Percentiles rank a stretch among this genome's conserved stretches.
These are phyloP conservation scores for Nowickia ferox DNA, from an alignment of 2,888 invertebrate genomes.

Conservation along the genomic window DNA sequence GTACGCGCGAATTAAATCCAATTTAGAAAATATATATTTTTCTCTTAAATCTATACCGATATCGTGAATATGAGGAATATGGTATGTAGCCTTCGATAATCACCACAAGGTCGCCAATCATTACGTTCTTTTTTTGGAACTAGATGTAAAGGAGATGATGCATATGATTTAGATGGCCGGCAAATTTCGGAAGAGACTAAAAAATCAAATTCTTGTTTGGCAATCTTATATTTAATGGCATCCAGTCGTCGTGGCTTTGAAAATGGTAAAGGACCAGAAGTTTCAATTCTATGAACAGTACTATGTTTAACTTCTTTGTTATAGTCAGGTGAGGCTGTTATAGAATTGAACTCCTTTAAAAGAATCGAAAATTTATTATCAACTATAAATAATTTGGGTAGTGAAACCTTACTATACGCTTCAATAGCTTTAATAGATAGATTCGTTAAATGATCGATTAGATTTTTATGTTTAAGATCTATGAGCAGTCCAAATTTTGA, in stretches of 20 bases:
- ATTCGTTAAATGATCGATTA: constrained; percentile 16
- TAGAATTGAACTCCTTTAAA: constrained; percentile 12
- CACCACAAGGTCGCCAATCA: constrained; percentile 46
- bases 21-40: constrained; percentile 18
- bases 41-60: constrained; percentile 2
- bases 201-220: constrained; percentile 20
- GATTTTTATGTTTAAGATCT: constrained; percentile 6
- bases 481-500: constrained; percentile 16
- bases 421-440: background rate
- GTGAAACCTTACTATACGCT: constrained; percentile 1
- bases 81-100: constrained; percentile 24
- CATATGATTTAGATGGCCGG: constrained; percentile 10
- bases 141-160: constrained; percentile 8
- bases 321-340: constrained; percentile 17
- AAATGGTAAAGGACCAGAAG: constrained; percentile 27
- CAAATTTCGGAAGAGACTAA: constrained; percentile 21
- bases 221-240: constrained; percentile 17
- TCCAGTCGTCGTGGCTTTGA: constrained; percentile 22
- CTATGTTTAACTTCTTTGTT: constrained; percentile 16
- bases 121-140: constrained; percentile 42
- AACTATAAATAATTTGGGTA: constrained; percentile 22
- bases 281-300: constrained; percentile 28
- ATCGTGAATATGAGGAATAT: constrained; percentile 36
- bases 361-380: constrained; percentile 16
- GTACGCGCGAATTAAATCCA: constrained; percentile 16